phyloP scores from a whole-genome alignment of 2,113 vertebrate species.

The Crotophaga sulcirostris region DNA sequence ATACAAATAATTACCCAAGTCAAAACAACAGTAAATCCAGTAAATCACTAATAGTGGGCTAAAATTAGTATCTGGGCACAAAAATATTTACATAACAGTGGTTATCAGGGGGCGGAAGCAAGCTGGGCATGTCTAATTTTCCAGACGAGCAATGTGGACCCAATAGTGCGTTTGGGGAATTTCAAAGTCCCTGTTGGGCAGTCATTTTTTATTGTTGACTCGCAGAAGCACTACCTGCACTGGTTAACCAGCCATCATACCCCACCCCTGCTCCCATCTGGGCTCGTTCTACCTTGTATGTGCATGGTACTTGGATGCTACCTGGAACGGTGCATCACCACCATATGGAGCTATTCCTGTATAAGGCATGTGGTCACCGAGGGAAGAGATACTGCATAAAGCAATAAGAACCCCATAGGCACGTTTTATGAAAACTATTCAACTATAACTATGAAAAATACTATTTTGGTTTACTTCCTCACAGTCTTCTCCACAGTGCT shows the following conservation, averaged over 20 bases:
- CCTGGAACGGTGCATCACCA: neutral
- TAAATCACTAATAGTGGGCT: neutral
- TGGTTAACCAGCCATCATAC: neutral
- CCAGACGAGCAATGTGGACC: neutral
- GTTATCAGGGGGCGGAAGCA: rapidly evolving
- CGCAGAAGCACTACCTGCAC: neutral
- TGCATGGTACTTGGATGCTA: rapidly evolving
- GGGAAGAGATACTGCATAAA: neutral
- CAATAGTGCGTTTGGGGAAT: neutral
- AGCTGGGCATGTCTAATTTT: neutral
- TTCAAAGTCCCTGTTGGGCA: neutral
- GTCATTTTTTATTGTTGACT: neutral
- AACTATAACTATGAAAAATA: too few species aligned
- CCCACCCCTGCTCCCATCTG: neutral
- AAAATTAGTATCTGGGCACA: neutral
- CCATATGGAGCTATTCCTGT: neutral
- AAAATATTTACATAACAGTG: rapidly evolving
- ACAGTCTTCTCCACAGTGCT: neutral
- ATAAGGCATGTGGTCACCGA: neutral
- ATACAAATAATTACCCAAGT: neutral
- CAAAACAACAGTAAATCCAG: neutral
- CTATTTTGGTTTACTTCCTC: neutral
- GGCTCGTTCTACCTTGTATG: neutral
- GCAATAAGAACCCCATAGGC: neutral
- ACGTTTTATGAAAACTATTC: neutral